Evolutionary conservation across 1,140 invertebrate species (phyloP), one percentile per base, ranked within the genome.

Genomic region (Phymastichus coffea): DNA sequence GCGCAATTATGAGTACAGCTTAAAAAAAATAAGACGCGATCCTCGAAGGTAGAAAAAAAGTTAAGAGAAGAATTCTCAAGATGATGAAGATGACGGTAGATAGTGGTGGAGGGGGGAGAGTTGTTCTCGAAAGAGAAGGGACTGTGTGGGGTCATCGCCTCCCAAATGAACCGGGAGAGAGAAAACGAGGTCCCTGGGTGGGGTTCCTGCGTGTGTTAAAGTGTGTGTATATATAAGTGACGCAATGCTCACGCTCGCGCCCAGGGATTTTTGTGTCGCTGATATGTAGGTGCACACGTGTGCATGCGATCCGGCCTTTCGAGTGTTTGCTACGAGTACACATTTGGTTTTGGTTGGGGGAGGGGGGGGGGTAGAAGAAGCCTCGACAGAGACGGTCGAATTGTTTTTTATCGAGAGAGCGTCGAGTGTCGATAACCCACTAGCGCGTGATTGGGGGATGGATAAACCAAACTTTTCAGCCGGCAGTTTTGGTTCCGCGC

Each of bases 131-230:
- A 23, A 15, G 19, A 12, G 52, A 41, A 25, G 52, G 33, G 17
- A 43, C 23, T 28, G 17, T 26, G 15, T 30, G 41, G 53, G 53
- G 53, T 56, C 41, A 56, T 56, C 53, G 53, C 30, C 41, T 56
- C 40, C 43, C 53, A 44, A 56, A 56, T 44, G n/a, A n/a, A n/a
- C n/a, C n/a, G n/a, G 28, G 41, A 46, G 28, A 25, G 53, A 41
- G 17, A 43, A 48, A 38, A 46, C 44, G 54, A 57, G 54, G 54
- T 38, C 53, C 17, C 41, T n/a, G 51, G 0, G 12, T 43, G 47
- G 48, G 47, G n/a, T n/a, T n/a, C n/a, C n/a, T n/a, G n/a, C n/a
- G n/a, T n/a, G n/a, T n/a, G n/a, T n/a, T n/a, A n/a, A n/a, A n/a
- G n/a, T n/a, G n/a, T n/a, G n/a, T n/a, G n/a, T n/a, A n/a, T n/a